phyloP scores from a whole-genome alignment of 1,140 invertebrate genomes.

The Bicyclus anynana region DNA sequence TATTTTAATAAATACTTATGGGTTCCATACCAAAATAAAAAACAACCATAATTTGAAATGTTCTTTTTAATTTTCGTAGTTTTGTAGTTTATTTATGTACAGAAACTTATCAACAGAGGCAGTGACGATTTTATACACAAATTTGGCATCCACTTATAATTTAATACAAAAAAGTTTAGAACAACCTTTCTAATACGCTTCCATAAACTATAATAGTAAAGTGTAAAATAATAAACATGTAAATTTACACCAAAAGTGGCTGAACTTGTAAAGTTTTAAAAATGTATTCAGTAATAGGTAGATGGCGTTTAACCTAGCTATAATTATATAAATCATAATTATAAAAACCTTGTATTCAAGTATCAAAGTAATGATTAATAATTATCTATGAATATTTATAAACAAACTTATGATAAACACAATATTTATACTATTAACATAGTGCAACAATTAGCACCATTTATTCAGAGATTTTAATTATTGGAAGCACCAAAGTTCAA shows the following conservation, averaged over 20 bases:
- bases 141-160: conserved; percentile 4
- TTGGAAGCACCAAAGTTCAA: too few relatives aligned
- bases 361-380: too few relatives aligned
- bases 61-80: background rate
- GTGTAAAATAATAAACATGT: background rate
- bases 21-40: background rate
- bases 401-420: background rate
- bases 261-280: background rate
- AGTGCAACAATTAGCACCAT: too few relatives aligned
- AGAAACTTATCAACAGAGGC: conserved; percentile 11
- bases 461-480: too few relatives aligned
- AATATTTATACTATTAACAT: background rate
- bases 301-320: background rate
- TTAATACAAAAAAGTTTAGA: background rate
- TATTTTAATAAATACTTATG: too few relatives aligned
- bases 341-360: too few relatives aligned
- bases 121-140: conserved; percentile 1
- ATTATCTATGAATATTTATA: background rate
- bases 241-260: background rate
- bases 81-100: conserved; percentile 7
- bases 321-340: background rate
- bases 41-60: conserved; percentile 2
- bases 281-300: background rate
- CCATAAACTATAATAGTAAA: background rate
- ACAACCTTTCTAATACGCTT: background rate